Conservation (phyloP, 2,113 vertebrate species). For the Chascanopsetta lugubris region DNA sequence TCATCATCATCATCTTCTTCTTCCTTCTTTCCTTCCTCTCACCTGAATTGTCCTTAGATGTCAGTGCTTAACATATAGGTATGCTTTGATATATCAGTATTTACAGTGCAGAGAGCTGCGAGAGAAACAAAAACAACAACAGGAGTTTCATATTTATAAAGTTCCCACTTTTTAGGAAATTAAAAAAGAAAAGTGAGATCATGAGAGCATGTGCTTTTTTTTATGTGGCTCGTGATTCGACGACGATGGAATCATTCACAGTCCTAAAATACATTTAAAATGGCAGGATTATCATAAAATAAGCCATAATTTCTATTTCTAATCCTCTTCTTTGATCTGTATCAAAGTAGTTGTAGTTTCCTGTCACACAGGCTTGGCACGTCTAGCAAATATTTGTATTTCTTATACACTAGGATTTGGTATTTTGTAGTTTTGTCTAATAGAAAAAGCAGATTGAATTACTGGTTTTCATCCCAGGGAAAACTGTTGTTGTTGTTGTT, state of each 20-base stretch:
- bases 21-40: no score
- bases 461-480: slow-evolving; percentile 62
- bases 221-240: slow-evolving; percentile 64
- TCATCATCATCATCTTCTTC: no score
- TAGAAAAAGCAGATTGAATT: slow-evolving; percentile 57
- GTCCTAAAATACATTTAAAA: slow-evolving; percentile 56
- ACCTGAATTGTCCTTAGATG: slow-evolving; percentile 67
- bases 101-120: slow-evolving; percentile 73
- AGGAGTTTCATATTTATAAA: slow-evolving; percentile 84
- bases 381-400: slow-evolving; percentile 67
- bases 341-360: slow-evolving; percentile 50
- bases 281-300: slow-evolving; percentile 59
- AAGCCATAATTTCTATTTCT: slow-evolving; percentile 50
- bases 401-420: slow-evolving; percentile 59
- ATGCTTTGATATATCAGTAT: slow-evolving; percentile 76
- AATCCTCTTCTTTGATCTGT: slow-evolving; percentile 43
- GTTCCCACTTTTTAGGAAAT: slow-evolving; percentile 77
- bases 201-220: slow-evolving; percentile 85
- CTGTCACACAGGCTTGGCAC: slow-evolving; percentile 74
- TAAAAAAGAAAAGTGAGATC: slow-evolving; percentile 78
- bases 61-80: slow-evolving; percentile 75
- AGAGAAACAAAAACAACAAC: no score
- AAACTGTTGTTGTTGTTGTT: no score
- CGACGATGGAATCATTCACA: slow-evolving; percentile 58
- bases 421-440: slow-evolving; percentile 61